Evolutionary conservation across 2,797 vertebrate genomes (phyloP).

Genomic region (Spheniscus humboldti): DNA sequence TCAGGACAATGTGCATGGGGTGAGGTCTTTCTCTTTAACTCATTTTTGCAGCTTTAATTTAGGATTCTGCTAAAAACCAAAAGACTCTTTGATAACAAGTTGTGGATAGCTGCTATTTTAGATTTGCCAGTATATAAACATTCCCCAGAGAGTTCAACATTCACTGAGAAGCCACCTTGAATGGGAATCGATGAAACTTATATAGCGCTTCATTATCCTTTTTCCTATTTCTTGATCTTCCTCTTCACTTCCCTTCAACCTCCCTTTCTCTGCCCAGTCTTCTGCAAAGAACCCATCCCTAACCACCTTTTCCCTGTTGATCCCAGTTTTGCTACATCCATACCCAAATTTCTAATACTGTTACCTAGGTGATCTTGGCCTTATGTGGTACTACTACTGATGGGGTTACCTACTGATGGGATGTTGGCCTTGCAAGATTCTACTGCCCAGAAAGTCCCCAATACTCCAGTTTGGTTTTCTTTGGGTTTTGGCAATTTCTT

Average conservation of each 20-base stretch:
- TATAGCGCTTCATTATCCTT: neutral
- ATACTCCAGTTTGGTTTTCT: neutral
- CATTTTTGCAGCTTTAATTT: neutral
- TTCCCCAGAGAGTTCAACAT: neutral
- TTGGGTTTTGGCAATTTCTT: neutral
- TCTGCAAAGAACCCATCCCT: neutral
- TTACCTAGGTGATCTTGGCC: neutral
- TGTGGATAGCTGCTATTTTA: neutral
- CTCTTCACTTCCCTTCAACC: neutral
- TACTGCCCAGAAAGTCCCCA: neutral
- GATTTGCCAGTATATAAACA: neutral
- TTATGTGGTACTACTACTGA: neutral
- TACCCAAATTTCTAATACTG: neutral
- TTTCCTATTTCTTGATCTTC: neutral
- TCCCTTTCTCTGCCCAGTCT: neutral
- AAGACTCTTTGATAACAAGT: neutral
- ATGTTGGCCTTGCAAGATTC: neutral
- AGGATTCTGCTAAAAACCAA: neutral
- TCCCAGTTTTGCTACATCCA: neutral
- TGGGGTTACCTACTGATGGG: too few species aligned
- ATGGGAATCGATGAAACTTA: neutral
- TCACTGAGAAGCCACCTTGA: neutral
- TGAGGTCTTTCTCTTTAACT: neutral
- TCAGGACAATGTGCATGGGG: neutral
- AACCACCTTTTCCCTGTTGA: neutral